These are phyloP conservation scores for Xyliphius kryptos DNA, from an alignment of 2,113 vertebrate genomes.

Conservation along the genomic window DNA sequence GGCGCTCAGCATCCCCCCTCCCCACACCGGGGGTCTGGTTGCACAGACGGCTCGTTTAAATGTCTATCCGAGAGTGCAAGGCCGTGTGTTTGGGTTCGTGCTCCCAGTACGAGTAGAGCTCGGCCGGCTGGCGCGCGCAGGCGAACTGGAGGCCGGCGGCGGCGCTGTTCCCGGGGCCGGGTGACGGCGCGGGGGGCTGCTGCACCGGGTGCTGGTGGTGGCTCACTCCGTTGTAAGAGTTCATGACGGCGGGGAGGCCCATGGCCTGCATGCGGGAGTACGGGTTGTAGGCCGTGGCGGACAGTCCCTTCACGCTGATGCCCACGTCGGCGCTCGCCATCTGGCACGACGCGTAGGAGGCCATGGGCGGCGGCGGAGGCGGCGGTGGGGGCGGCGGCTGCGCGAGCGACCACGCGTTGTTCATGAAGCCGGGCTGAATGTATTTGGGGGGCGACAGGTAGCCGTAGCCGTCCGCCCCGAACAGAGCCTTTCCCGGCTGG, in stretches of 20 bases:
- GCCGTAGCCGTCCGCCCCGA: conserved; percentile 67
- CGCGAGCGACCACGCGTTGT: conserved; percentile 72
- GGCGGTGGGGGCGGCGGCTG: conserved; percentile 54
- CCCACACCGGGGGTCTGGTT: neutral
- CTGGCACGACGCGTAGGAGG: conserved; percentile 77
- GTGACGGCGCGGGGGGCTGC: conserved; percentile 63
- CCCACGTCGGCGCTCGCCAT: conserved; percentile 69
- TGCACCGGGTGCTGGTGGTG: conserved; percentile 67
- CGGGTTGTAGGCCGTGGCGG: conserved; percentile 68
- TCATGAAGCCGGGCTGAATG: conserved; percentile 78
- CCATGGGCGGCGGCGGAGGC: conserved; percentile 70
- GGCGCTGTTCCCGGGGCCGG: conserved; percentile 59
- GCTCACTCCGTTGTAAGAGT: conserved; percentile 78
- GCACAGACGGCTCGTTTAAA: conserved; percentile 12
- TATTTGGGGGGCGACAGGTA: conserved; percentile 80
- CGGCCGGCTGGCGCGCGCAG: conserved; percentile 74
- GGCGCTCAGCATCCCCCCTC: too few relatives aligned
- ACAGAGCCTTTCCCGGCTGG: conserved; percentile 72
- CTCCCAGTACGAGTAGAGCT: conserved; percentile 82
- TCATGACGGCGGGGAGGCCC: conserved; percentile 74
- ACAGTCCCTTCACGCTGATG: conserved; percentile 70
- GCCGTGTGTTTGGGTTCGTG: conserved; percentile 73
- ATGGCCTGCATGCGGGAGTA: conserved; percentile 77
- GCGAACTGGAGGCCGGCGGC: conserved; percentile 72
- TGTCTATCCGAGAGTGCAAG: conserved; percentile 61